Evolutionary conservation across 2,888 invertebrate genomes (phyloP), one percentile per base, ranked within the genome.

Genomic region (Melieria omissa): DNA sequence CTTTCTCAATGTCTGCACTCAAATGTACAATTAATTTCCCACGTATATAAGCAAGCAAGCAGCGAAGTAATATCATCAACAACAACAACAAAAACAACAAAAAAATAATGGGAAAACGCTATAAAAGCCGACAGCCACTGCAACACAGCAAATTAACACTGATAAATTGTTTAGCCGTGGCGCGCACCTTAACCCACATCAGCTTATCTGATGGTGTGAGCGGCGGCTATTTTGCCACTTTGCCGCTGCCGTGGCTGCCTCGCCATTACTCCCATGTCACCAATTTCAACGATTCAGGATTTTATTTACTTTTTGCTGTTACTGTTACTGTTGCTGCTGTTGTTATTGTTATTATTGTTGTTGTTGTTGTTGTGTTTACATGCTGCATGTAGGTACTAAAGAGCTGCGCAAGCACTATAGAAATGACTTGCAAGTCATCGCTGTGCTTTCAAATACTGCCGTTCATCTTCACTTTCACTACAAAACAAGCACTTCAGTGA

Each of bases 131-230:
- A 29, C 29, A 29, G 29, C 29, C 29, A 29, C 29, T 29, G 29
- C 2, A 29, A 3, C 29, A 29, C 16, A 55, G 55, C 61, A 69
- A 69, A 70, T 70, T 64, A 70, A 70, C 70, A 45, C 70, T 64
- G 70, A 70, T 70, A 70, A 70, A 70, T 70, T 70, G 70, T 58
- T 70, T 64, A 70, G 42, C 42, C 70, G n/a, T 44, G 44, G 64
- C 64, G 16, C 6, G 44, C 57, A 70, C 49, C 64, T 49, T 55
- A 70, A 64, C 70, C 70, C 70, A 64, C 64, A 14, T 65, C 70
- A 70, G 64, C 64, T 70, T 70, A 70, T 70, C 70, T 61, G 57
- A 70, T 64, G 8, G 41, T 49, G 55, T 7, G 55, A 4, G n/a
- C 7, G 55, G 10, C 12, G 10, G 14, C n/a, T 60, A 14, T 44